Conservation (phyloP, 2,888 invertebrate genomes). For the Apoda limacodes region DNA sequence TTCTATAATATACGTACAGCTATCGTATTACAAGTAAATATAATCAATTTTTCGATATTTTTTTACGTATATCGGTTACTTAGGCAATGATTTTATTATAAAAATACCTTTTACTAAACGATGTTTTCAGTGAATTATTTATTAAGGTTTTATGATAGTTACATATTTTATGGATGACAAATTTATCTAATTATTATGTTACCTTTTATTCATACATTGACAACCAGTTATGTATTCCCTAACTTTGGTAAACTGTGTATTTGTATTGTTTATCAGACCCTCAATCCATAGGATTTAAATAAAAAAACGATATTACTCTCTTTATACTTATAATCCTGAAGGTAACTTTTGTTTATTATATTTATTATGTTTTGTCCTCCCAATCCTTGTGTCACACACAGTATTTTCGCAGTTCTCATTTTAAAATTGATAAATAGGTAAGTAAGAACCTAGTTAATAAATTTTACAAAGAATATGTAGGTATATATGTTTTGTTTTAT, state of each 20-base stretch:
- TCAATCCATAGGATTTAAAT: too few species aligned
- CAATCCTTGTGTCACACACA: background rate
- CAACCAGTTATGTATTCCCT: slow-evolving; percentile 55
- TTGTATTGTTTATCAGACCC: too few species aligned
- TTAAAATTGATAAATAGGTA: too few species aligned
- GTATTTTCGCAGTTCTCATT: background rate
- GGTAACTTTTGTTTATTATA: slow-evolving; percentile 62
- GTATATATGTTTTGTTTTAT: too few species aligned
- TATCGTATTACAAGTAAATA: slow-evolving; percentile 61
- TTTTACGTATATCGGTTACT: slow-evolving; percentile 66
- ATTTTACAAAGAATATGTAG: slow-evolving; percentile 48
- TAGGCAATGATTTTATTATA: slow-evolving; percentile 67
- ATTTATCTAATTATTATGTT: too few species aligned
- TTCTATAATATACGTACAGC: slow-evolving; percentile 51
- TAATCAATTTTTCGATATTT: slow-evolving; percentile 53
- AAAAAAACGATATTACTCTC: slow-evolving; percentile 22
- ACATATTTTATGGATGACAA: too few species aligned
- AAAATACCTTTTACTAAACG: slow-evolving; percentile 55
- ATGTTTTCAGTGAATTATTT: too few species aligned
- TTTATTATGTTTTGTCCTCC: too few species aligned
- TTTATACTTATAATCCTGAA: slow-evolving; percentile 39
- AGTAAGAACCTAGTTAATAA: too few species aligned
- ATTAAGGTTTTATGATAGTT: too few species aligned
- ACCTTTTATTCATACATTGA: slow-evolving; percentile 30
- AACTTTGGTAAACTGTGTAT: slow-evolving; percentile 70